Conservation (phyloP, 1,140 invertebrate genomes). For the Caligus rogercresseyi region DNA sequence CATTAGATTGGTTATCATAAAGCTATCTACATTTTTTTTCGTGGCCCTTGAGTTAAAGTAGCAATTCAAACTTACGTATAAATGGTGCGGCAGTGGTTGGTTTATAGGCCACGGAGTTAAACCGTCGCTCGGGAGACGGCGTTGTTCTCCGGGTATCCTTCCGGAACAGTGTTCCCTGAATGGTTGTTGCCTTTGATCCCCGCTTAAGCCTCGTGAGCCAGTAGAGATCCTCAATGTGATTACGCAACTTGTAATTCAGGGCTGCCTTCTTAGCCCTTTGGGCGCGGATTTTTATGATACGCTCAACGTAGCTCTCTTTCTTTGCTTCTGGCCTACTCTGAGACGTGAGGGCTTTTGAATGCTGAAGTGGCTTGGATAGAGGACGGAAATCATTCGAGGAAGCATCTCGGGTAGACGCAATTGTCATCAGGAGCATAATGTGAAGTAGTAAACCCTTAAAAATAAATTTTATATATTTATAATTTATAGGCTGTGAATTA, state of each 20-base stretch:
- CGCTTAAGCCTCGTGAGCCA: background rate
- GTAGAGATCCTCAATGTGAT: background rate
- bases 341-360: no score
- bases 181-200: background rate
- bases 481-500: no score
- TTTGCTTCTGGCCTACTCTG: no score
- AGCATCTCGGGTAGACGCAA: no score
- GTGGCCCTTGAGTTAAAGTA: no score
- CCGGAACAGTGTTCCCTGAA: background rate
- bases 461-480: no score
- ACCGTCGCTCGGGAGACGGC: background rate
- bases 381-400: no score
- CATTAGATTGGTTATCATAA: no score
- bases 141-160: background rate
- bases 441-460: no score
- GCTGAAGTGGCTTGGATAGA: no score
- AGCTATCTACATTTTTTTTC: no score
- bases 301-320: background rate
- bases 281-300: background rate
- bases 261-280: background rate
- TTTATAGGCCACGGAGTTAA: background rate
- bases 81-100: background rate
- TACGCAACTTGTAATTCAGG: background rate
- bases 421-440: no score
- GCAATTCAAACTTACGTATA: background rate